A percentile compares a stretch with the other conserved stretches of the same genome.
These are phyloP conservation scores for Thalassaphorura encarpata DNA, from an alignment of 1,140 invertebrate genomes.

Conservation along the genomic window DNA sequence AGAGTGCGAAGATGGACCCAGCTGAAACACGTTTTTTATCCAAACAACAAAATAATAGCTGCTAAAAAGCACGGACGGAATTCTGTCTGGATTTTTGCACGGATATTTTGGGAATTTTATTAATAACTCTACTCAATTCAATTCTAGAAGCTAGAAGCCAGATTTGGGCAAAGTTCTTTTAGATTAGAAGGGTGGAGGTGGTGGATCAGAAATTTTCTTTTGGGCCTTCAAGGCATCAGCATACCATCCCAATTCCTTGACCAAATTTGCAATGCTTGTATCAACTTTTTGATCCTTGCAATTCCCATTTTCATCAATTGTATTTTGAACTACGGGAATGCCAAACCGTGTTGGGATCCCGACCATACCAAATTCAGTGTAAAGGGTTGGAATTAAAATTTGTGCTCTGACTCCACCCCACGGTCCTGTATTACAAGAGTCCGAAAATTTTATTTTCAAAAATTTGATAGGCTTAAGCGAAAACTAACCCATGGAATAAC, in stretches of 20 bases:
- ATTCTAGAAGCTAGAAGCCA: too few species aligned
- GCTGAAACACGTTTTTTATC: too few species aligned
- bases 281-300: slow-evolving; percentile 35
- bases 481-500: slow-evolving; percentile 41
- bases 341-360: not conserved
- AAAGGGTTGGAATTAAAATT: slow-evolving; percentile 39
- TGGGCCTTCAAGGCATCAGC: slow-evolving; percentile 38
- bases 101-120: too few species aligned
- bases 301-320: slow-evolving; percentile 37
- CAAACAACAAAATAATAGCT: too few species aligned
- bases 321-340: slow-evolving; percentile 37
- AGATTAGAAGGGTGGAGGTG: too few species aligned
- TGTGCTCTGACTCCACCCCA: slow-evolving; percentile 42
- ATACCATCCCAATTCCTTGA: slow-evolving; percentile 41
- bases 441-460: too few species aligned
- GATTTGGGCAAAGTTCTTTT: too few species aligned
- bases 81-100: too few species aligned
- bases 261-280: slow-evolving; percentile 33
- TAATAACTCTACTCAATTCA: too few species aligned
- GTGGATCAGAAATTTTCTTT: slow-evolving; percentile 12
- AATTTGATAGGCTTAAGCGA: not conserved
- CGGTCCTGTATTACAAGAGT: slow-evolving; percentile 38
- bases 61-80: too few species aligned
- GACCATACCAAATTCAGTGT: slow-evolving; percentile 43
- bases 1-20: too few species aligned